Evolutionary conservation across 2,113 vertebrate species (phyloP), one percentile per base, ranked within the genome.

Genomic region (Sturnira hondurensis): DNA sequence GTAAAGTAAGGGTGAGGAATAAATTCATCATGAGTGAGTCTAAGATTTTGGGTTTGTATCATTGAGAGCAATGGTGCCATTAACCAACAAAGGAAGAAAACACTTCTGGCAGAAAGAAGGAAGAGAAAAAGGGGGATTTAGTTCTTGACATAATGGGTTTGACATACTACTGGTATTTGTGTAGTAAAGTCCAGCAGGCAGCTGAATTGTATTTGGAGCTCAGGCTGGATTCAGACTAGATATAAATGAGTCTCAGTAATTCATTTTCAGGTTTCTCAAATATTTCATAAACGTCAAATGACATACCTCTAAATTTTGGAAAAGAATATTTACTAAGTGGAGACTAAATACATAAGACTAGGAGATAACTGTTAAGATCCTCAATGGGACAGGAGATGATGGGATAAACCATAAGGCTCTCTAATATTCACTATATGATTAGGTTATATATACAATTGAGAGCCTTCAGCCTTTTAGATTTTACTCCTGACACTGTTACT

Each of bases 371-470:
- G 56, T 93, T 4, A 82, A 86, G 43, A 89, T 54, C 14, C 33
- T 45, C 45, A 91, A 36, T 54, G 38, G 58, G 22, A 77, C 0
- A 77, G 8, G 41, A 81, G 70, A 70, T 24, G 36, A 68, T 33
- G 36, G 63, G 58, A 90, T 68, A 84, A 85, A 76, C 43, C 26
- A 50, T 4, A 54, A 13, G 52, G 6, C 16, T 45, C 82, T 71
- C 28, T 24, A 54, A n/a, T 65, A 89, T 14, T 83, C 31, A 81
- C 78, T 73, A 65, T 9, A 28, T 47, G 71, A 63, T 24, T 54
- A 89, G 33, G 24, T 71, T 96, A 93, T 33, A 68, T 96, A 93
- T 33, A 68, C 5, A 65, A 38, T 89, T 95, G 80, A 78, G 52
- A 95, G 54, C 14, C 17, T 43, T 31, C 41, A 88, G n/a, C 33